Evolutionary conservation across 2,888 invertebrate genomes (phyloP), one percentile per base, ranked within the genome.

Genomic region (Metacarcinus magister): DNA sequence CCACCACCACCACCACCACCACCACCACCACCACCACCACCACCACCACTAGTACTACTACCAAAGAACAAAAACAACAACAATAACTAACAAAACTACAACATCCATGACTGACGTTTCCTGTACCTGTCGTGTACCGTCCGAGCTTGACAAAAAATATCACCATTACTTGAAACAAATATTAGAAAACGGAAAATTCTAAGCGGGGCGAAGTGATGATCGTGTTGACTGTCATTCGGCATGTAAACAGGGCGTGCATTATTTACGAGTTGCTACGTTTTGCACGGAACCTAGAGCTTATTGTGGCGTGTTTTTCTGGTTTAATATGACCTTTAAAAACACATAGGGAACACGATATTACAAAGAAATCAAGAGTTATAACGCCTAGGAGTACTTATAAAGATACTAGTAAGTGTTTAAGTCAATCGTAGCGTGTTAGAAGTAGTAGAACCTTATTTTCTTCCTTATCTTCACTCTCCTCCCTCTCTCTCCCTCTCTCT

Each of bases 401-500:
- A 8, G 8, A 5, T 28, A 75, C 75, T n/a, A 7, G 60, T 60
- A 2, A 60, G 23, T 60, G 23, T 23, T 60, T 23, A 60, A 60
- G 19, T 23, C 19, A 89, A 4, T 23, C 5, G 60, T 60, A 60
- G 13, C 60, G 60, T 60, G 13, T 4, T 23, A 23, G 23, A 23
- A 60, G 23, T 23, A 60, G 19, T 60, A 60, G 60, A 5, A 5
- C 60, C 19, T 60, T 60, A 23, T 60, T 19, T 60, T 60, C 60
- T 60, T 60, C 60, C 60, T 82, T 82, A 82, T 28, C 39, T 32
- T 39, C 87, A 87, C 39, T 39, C 87, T 87, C 87, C 87, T 87
- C 39, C 13, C 39, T 87, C 87, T n/a, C 75, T 75, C 87, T 87
- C 87, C 39, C 87, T 32, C 87, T 39, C 87, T 87, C 87, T 87